Conservation (phyloP, 2,888 invertebrate genomes). For the Furcula furcula region DNA sequence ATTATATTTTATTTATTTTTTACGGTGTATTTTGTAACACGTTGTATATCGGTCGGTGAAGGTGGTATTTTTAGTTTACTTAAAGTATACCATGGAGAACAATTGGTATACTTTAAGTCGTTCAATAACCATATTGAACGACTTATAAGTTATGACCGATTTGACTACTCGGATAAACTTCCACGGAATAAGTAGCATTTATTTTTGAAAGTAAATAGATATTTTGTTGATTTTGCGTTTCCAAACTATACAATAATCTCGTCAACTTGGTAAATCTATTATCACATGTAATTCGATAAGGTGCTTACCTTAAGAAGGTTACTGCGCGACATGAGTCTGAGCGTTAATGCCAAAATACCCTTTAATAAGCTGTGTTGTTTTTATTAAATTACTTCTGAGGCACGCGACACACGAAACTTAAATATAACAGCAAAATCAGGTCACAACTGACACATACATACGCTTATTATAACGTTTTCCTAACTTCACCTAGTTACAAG, state of each 20-base stretch:
- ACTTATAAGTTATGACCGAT: no score
- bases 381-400: constrained; percentile 73
- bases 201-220: no score
- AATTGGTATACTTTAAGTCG: no score
- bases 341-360: constrained; percentile 70
- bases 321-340: constrained; percentile 47
- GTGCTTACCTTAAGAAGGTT: constrained; percentile 50
- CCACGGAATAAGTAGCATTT: no score
- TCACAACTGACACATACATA: constrained; percentile 48
- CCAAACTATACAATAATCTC: neutral
- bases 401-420: constrained; percentile 72
- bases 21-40: no score
- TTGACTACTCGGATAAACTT: no score
- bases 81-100: no score
- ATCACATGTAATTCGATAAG: constrained; percentile 47
- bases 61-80: no score
- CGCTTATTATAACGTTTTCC: constrained; percentile 14
- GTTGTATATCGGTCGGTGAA: no score
- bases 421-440: constrained; percentile 52
- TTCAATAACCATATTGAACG: no score
- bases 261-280: constrained; percentile 21
- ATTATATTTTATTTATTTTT: no score
- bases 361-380: constrained; percentile 73
- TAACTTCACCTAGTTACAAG: neutral
- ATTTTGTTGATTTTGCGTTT: neutral